Conservation (phyloP, 2,113 vertebrate species). For the Dissostichus mawsoni region DNA sequence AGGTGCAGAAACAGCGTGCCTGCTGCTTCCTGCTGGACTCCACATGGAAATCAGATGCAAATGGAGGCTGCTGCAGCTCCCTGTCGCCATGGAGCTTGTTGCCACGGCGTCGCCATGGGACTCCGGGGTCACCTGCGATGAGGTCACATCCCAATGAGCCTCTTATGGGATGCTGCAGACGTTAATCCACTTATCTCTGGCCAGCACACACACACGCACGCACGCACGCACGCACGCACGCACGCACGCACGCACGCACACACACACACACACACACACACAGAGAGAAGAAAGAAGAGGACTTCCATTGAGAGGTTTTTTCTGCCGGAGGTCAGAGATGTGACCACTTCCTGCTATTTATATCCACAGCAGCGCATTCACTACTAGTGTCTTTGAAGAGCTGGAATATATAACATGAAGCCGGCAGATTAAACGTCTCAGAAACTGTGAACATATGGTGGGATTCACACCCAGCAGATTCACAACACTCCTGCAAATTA, state of each 20-base stretch:
- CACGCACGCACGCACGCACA: neutral
- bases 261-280: neutral
- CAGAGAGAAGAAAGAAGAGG: neutral
- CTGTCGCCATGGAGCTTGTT: conserved; percentile 65
- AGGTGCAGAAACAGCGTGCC: neutral
- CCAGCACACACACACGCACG: conserved; percentile 5
- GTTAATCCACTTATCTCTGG: conserved; percentile 60
- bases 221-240: conserved; percentile 1
- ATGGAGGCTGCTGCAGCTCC: conserved; percentile 45
- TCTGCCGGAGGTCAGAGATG: neutral
- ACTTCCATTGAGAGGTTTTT: neutral
- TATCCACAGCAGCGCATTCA: neutral
- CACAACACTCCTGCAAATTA: neutral
- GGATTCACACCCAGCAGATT: conserved; percentile 20
- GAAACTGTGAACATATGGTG: neutral
- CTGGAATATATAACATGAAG: neutral
- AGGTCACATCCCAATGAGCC: conserved; percentile 65
- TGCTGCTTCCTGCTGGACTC: conserved; percentile 6
- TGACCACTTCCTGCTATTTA: neutral
- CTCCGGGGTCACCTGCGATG: conserved; percentile 67
- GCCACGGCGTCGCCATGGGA: conserved; percentile 74
- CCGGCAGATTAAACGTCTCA: neutral
- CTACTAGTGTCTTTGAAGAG: neutral
- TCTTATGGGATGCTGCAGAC: conserved; percentile 65
- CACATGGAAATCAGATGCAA: conserved; percentile 70